phyloP scores from a whole-genome alignment of 2,888 invertebrate species.

The Leucozona laternaria region DNA sequence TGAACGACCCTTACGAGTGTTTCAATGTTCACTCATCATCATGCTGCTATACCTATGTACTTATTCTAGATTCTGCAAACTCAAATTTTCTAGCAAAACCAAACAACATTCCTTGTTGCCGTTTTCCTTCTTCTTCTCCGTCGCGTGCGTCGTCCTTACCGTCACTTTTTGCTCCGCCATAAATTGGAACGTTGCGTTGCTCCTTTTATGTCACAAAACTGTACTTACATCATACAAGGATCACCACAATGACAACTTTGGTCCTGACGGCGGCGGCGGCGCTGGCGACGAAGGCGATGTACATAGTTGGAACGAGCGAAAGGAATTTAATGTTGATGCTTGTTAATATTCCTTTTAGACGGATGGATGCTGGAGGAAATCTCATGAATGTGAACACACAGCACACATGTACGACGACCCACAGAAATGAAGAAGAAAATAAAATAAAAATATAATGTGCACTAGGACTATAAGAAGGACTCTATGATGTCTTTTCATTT shows the following conservation, averaged over 20 bases:
- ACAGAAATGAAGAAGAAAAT: constrained; percentile 2
- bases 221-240: constrained; percentile 24
- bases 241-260: constrained; percentile 34
- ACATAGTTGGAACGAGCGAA: constrained; percentile 43
- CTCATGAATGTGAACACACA: constrained; percentile 46
- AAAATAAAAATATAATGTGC: constrained; percentile 17
- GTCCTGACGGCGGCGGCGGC: constrained; percentile 8
- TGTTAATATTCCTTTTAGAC: constrained; percentile 72
- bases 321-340: constrained; percentile 73
- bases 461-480: constrained; percentile 16
- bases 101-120: constrained; percentile 58
- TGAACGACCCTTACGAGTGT: constrained; percentile 60
- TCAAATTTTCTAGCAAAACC: constrained; percentile 20
- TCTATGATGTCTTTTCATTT: constrained; percentile 41
- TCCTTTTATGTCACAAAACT: constrained; percentile 62
- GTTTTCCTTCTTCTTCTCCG: constrained; percentile 15
- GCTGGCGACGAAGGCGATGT: constrained; percentile 6
- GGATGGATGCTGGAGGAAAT: constrained; percentile 60
- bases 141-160: not conserved
- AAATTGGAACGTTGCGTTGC: constrained; percentile 68
- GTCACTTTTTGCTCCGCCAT: constrained; percentile 23
- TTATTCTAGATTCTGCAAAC: constrained; percentile 43
- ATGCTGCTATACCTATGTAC: not conserved
- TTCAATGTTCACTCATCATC: constrained; percentile 55
- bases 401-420: constrained; percentile 36